Evolutionary conservation across 2,797 vertebrate genomes (phyloP).

Genomic region (Buceros bicornis): DNA sequence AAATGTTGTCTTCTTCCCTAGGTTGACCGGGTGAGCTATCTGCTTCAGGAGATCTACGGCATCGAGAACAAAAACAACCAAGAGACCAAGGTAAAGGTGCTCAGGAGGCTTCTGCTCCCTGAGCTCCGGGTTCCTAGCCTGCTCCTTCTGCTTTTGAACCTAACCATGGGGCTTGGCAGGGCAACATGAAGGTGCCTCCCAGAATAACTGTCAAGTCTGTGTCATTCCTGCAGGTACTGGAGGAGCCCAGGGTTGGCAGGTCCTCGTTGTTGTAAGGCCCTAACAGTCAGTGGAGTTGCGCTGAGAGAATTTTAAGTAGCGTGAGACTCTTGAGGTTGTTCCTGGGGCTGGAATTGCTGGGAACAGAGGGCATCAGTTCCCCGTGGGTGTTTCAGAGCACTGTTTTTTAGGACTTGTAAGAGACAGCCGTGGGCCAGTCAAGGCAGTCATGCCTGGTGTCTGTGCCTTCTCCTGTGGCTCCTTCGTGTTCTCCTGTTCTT

Average conservation of each 20-base stretch:
- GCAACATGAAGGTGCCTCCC: neutral
- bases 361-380: neutral
- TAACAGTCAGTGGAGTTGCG: neutral
- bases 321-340: neutral
- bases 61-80: constrained; percentile 99
- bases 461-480: neutral
- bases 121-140: neutral
- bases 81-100: constrained; percentile 92
- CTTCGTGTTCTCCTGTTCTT: neutral
- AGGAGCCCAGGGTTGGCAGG: neutral
- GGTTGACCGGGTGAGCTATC: constrained; percentile 98
- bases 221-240: neutral
- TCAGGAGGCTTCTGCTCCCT: neutral
- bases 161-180: neutral
- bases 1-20: constrained; percentile 59
- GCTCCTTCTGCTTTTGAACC: neutral
- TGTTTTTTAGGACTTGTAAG: neutral
- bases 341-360: neutral
- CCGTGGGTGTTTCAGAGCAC: neutral
- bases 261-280: neutral
- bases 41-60: constrained; percentile 98
- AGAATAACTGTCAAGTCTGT: neutral
- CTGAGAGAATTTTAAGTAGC: neutral
- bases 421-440: neutral
- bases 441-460: accelerated